Percentiles rank a stretch among this genome's conserved stretches.
These are phyloP conservation scores for Heteractis magnifica DNA, from an alignment of 92 coral and sea anemone species.

Conservation along the genomic window DNA sequence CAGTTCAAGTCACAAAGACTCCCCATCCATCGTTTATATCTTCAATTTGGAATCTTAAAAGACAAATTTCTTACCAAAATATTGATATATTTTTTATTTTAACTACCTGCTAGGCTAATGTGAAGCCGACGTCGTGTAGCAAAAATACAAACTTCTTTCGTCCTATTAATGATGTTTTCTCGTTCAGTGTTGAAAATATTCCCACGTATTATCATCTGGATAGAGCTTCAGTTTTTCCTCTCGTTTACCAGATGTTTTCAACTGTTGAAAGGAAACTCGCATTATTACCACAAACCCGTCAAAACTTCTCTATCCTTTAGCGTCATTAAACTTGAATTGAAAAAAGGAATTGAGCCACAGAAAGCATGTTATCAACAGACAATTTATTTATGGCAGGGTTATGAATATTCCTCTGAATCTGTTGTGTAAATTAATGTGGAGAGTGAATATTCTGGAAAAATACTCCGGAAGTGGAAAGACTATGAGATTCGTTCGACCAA, in stretches of 20 bases:
- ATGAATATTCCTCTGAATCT: not conserved
- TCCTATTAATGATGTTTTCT: not conserved
- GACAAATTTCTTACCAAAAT: not conserved
- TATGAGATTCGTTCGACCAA: not conserved
- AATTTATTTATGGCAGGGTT: not conserved
- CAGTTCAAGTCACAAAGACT: not conserved
- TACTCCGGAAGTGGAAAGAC: not conserved
- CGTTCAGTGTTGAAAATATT: not conserved
- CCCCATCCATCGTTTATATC: not conserved
- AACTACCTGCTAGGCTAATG: not conserved
- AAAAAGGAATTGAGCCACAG: not conserved
- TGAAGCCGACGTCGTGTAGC: not conserved
- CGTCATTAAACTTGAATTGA: not conserved
- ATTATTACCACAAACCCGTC: not conserved
- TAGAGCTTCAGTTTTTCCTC: not conserved
- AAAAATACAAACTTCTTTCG: not conserved
- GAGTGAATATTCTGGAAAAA: not conserved
- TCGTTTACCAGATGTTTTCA: not conserved
- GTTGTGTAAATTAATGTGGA: not conserved
- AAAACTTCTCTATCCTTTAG: not conserved
- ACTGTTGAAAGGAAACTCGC: not conserved
- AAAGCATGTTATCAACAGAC: not conserved
- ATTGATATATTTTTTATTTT: not conserved
- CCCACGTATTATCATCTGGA: not conserved
- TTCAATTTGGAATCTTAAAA: not conserved